Conservation (phyloP, 2,797 vertebrate species). For the Enteromius argenteus region DNA sequence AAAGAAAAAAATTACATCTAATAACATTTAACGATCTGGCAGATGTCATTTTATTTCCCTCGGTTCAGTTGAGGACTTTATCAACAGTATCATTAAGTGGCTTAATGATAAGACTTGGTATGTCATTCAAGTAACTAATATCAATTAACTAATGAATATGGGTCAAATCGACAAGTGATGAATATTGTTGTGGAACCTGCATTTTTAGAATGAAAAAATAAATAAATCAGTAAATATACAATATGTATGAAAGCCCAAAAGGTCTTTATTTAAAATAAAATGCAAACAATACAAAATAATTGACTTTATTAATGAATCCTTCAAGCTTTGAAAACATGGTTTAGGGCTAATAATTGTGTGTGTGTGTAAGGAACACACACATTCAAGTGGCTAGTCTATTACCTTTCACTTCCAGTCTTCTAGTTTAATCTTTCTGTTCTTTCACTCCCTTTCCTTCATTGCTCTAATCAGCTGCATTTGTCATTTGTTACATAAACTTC, state of each 20-base stretch:
- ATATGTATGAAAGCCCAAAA: background rate
- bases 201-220: background rate
- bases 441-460: constrained; percentile 38
- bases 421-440: constrained; percentile 21
- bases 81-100: constrained; percentile 3
- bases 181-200: background rate
- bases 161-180: too few relatives aligned
- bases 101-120: too few relatives aligned
- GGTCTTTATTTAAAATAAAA: background rate
- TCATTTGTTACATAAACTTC: constrained; percentile 25
- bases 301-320: background rate
- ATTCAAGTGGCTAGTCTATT: constrained; percentile 1
- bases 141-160: background rate
- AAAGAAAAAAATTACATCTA: constrained; percentile 12
- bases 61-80: constrained; percentile 35
- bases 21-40: constrained; percentile 31
- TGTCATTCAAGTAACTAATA: background rate
- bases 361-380: background rate
- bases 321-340: background rate
- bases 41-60: constrained; percentile 38
- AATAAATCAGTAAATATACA: background rate
- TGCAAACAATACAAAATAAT: background rate
- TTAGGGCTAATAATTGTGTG: background rate
- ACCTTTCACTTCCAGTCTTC: constrained; percentile 33
- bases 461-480: constrained; percentile 37